Evolutionary conservation across 2,113 vertebrate genomes (phyloP).

Genomic region (Campylorhamphus procurvoides): DNA sequence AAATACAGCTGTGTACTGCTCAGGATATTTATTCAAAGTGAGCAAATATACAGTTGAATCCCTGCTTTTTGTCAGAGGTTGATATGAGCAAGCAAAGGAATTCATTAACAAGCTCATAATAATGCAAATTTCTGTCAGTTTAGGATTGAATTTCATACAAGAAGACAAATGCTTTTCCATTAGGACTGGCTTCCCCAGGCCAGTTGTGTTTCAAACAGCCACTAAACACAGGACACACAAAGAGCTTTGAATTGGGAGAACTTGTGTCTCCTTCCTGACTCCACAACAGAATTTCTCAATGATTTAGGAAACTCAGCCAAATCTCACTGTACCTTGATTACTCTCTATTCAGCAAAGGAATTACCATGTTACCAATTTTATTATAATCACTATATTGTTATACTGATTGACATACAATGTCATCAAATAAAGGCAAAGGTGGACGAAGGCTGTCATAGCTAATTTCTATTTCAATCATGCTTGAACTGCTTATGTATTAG

Average conservation of each 20-base stretch:
- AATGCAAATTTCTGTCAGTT: slow-evolving; percentile 37
- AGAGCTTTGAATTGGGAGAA: background rate
- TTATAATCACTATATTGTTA: background rate
- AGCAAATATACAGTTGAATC: background rate
- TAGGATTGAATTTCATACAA: background rate
- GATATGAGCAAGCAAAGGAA: background rate
- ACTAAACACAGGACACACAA: background rate
- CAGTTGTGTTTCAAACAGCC: background rate
- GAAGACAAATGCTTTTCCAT: background rate
- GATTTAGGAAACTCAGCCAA: background rate
- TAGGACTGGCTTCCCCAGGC: background rate
- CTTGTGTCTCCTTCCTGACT: background rate
- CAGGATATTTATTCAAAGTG: background rate
- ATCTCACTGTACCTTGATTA: background rate
- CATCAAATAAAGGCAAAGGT: slow-evolving; percentile 47
- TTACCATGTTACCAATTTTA: background rate
- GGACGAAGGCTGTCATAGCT: background rate
- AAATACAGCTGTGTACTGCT: background rate
- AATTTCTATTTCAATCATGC: slow-evolving; percentile 19
- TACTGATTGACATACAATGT: background rate
- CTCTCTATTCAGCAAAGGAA: background rate
- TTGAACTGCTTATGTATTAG: background rate
- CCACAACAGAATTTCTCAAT: background rate
- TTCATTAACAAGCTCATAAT: slow-evolving; percentile 59
- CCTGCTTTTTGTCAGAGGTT: slow-evolving; percentile 22